These are phyloP conservation scores for Ceraclea dissimilis DNA, from an alignment of 2,888 invertebrate genomes.

Conservation along the genomic window DNA sequence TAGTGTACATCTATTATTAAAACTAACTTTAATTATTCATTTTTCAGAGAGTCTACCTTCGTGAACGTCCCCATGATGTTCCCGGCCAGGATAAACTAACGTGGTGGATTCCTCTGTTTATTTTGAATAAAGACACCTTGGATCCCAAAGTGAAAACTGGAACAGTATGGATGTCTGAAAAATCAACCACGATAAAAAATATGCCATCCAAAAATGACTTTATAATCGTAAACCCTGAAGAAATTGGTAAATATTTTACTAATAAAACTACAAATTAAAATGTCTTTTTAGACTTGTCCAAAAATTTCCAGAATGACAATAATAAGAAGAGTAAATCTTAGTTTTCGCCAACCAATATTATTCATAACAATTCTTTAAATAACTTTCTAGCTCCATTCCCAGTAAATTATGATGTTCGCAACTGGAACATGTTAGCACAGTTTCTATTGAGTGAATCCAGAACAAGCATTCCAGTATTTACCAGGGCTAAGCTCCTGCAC, in stretches of 20 bases:
- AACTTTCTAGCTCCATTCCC: slow-evolving; percentile 67
- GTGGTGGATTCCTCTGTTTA: slow-evolving; percentile 69
- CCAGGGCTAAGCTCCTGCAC: slow-evolving; percentile 66
- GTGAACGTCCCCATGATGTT: slow-evolving; percentile 66
- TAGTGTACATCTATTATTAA: no score
- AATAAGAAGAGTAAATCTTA: no score
- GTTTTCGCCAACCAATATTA: no score
- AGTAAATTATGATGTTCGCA: slow-evolving; percentile 71
- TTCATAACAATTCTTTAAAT: no score
- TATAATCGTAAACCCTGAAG: slow-evolving; percentile 75
- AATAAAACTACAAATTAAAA: no score
- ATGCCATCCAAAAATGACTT: slow-evolving; percentile 55
- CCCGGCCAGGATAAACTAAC: slow-evolving; percentile 61
- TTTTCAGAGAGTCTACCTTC: slow-evolving; percentile 57
- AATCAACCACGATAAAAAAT: slow-evolving; percentile 45
- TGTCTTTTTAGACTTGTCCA: neutral
- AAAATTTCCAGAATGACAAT: neutral
- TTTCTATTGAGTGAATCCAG: slow-evolving; percentile 53
- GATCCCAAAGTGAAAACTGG: slow-evolving; percentile 53
- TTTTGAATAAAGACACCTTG: slow-evolving; percentile 51
- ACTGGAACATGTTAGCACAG: slow-evolving; percentile 67
- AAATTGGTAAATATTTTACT: slow-evolving; percentile 53
- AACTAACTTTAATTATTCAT: neutral
- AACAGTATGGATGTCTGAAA: slow-evolving; percentile 55
- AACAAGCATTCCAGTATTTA: slow-evolving; percentile 57